Evolutionary conservation across 2,888 invertebrate genomes (phyloP).

Genomic region (Andrena flavipes): DNA sequence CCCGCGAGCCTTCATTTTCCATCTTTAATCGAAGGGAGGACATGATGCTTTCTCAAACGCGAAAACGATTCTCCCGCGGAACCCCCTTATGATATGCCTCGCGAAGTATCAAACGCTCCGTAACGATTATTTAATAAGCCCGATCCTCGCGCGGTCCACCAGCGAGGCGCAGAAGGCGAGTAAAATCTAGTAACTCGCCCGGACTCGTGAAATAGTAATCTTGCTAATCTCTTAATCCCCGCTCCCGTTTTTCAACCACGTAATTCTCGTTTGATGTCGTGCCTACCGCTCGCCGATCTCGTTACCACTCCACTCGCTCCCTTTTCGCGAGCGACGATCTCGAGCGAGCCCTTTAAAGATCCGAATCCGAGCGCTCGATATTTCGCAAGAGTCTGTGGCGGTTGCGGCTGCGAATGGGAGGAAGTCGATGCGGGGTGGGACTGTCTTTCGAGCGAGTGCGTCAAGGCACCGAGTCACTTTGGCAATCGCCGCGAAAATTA

Average conservation of each 20-base stretch:
- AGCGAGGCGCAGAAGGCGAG: too few species aligned
- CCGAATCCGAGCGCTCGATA: not conserved
- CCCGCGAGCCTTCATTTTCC: slow-evolving; percentile 66
- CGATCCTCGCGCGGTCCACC: not conserved
- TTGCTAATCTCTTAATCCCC: slow-evolving; percentile 67
- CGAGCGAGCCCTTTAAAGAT: not conserved
- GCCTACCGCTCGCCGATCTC: not conserved
- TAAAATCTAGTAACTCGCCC: slow-evolving; percentile 16
- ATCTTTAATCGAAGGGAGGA: slow-evolving; percentile 75
- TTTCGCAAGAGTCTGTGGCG: too few species aligned
- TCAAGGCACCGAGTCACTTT: not conserved
- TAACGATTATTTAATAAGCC: not conserved
- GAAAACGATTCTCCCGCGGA: too few species aligned
- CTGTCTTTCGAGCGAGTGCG: slow-evolving; percentile 1
- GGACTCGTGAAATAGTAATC: slow-evolving; percentile 51
- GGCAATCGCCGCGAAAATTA: slow-evolving; percentile 48
- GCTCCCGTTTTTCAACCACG: slow-evolving; percentile 39
- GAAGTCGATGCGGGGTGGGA: not conserved
- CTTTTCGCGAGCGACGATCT: too few species aligned
- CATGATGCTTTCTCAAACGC: not conserved
- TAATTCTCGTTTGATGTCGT: slow-evolving; percentile 47
- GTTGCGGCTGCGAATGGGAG: not conserved
- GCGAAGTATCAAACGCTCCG: not conserved
- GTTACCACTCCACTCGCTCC: not conserved
- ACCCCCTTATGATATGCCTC: too few species aligned